A percentile compares a stretch with the other conserved stretches of the same genome.
These are phyloP conservation scores for Scelioninae gen. 1 DNA, from an alignment of 2,888 invertebrate genomes.

Conservation along the genomic window DNA sequence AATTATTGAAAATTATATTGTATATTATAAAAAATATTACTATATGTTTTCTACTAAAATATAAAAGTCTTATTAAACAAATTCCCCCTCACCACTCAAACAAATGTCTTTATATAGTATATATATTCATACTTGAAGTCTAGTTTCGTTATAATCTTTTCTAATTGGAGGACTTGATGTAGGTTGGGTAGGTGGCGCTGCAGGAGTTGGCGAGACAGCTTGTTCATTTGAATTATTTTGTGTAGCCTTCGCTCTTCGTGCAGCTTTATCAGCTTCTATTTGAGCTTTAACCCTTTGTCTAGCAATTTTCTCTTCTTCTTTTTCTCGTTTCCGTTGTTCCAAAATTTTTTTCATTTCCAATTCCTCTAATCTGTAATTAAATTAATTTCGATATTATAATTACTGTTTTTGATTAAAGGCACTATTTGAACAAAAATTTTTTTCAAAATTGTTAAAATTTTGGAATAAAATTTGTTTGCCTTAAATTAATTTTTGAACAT, in stretches of 20 bases:
- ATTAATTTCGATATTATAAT: too few relatives aligned
- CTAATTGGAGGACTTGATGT: conserved; percentile 75
- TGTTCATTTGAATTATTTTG: conserved; percentile 81
- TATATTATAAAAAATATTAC: too few relatives aligned
- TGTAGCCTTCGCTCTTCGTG: conserved; percentile 89
- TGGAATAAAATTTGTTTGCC: too few relatives aligned
- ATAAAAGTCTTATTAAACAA: too few relatives aligned
- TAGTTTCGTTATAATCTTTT: conserved; percentile 89
- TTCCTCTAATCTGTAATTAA: conserved; percentile 87
- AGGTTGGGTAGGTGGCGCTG: conserved; percentile 71
- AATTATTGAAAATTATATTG: too few relatives aligned
- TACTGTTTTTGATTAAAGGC: too few relatives aligned
- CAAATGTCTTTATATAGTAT: too few relatives aligned
- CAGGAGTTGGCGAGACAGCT: conserved; percentile 80
- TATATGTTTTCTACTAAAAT: too few relatives aligned
- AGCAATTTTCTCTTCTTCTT: conserved; percentile 94
- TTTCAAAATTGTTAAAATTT: too few relatives aligned
- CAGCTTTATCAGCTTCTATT: conserved; percentile 95
- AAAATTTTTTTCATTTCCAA: conserved; percentile 94
- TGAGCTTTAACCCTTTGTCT: conserved; percentile 93
- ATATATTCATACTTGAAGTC: conserved; percentile 86
- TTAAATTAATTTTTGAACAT: too few relatives aligned
- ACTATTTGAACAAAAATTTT: too few relatives aligned
- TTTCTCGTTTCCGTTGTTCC: conserved; percentile 94
- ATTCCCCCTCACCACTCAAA: too few relatives aligned